Evolutionary conservation across 2,113 vertebrate species (phyloP).

Genomic region (Castor canadensis): DNA sequence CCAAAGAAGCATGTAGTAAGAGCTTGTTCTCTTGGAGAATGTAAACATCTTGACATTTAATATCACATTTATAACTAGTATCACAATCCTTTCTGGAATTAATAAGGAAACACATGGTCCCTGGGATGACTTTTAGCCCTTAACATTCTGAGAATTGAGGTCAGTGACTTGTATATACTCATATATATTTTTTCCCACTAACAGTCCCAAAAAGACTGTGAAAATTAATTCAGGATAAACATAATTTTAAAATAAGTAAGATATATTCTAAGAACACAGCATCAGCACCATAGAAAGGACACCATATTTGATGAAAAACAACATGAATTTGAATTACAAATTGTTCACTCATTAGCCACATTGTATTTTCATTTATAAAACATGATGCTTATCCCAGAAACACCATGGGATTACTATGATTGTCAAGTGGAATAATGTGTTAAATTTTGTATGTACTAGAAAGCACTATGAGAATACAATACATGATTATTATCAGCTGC

Average conservation of each 20-base stretch:
- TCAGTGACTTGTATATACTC: neutral
- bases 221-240: neutral
- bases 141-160: neutral
- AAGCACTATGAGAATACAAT: neutral
- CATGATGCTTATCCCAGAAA: neutral
- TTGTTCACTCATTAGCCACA: neutral
- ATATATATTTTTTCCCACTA: neutral
- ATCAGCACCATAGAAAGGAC: neutral
- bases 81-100: neutral
- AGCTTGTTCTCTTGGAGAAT: neutral
- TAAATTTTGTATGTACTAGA: neutral
- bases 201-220: neutral
- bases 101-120: neutral
- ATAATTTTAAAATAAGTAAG: conserved; percentile 5
- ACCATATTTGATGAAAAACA: neutral
- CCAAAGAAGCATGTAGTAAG: neutral
- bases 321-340: neutral
- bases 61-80: neutral
- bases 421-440: neutral
- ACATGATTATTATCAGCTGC: neutral
- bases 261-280: neutral
- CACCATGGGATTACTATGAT: neutral
- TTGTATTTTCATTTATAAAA: neutral
- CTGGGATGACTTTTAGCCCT: neutral
- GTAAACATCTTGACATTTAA: neutral